Evolutionary conservation across 2,888 invertebrate genomes (phyloP), one percentile per base, ranked within the genome.

Genomic region (Agriopis marginaria): DNA sequence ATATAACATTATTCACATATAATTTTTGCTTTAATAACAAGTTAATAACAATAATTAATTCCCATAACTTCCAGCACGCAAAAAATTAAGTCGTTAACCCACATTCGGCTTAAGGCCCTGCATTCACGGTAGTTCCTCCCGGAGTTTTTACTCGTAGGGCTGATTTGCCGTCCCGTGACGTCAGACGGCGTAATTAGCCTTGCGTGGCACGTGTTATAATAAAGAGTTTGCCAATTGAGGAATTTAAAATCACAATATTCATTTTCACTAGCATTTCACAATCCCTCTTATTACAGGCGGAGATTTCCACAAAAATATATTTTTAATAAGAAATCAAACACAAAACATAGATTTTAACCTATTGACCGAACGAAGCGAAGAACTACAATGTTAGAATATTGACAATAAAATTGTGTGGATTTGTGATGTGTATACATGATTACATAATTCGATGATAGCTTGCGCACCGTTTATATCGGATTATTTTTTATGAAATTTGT

Each of bases 101-200:
- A 70, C 58, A 59, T 70, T 45, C 49, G 49, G 66, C 44, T 51
- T 60, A 71, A 62, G 61, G 70, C 47, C 45, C 55, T 51, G 64
- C 60, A 70, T 66, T 66, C 70, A 66, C 56, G 73, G 62, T 69
- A 68, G 61, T 32, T 66, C 75, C 55, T 76, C 71, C 77, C 59
- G 63, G 6, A 60, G 73, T 67, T 80, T 82, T 84, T 81, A 80
- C 77, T 73, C 75, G 72, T 85, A 82, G 84, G 75, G 75, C 60
- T 64, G 50, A 70, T 66, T 61, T 17, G 53, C 39, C 51, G 78
- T 71, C 72, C 77, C 77, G 79, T 45, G 45, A 58, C 82, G 81
- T 75, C 77, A 75, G 75, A 75, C 78, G 79, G 80, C 79, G 75
- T 77, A 75, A 74, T 75, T 70, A 76, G 75, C 73, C 70, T 72